Evolutionary conservation across 2,113 vertebrate genomes (phyloP), one percentile per base, ranked within the genome.

Genomic region (Nymphicus hollandicus): DNA sequence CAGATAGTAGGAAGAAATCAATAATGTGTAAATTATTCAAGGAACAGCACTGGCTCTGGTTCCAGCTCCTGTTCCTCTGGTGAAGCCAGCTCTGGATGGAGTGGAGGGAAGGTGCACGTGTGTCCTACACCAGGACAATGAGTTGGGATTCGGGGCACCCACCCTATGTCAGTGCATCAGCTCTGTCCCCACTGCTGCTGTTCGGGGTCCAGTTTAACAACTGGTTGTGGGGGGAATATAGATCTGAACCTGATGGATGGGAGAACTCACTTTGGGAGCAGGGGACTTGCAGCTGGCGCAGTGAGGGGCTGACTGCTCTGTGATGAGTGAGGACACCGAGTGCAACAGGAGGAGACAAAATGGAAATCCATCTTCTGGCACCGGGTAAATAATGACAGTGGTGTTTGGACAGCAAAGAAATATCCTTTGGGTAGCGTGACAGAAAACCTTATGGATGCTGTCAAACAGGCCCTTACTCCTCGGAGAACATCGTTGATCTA

Each of bases 391-490:
- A 19, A 91, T 13, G 17, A 68, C 2, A n/a, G 29, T 64, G 56
- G 8, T 81, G 89, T 72, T 96, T 2, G n/a, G 81, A 49, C 90
- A 86, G 94, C 74, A 53, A 3, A 78, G 79, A 93, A 87, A 18
- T 46, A 78, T 88, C 96, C 83, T 93, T 37, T 63, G 96, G 83
- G 29, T 10, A 91, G 92, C 0, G 8, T 81, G 95, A 93, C 93
- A 94, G 74, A 95, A 91, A 96, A 64, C 64, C 96, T 91, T 94
- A 71, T 4, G 13, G 94, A n/a, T 29, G 90, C 92, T 98, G 97
- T 97, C 97, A 97, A 81, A 94, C 11, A 0, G 33, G 85, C 78
- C 94, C 96, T 81, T 68, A 37, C 84, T 97, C 88, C 96, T 93
- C 80, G 5, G 86, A 96, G 95, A 63, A 14, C 65, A 49, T 90